Conservation (phyloP, 2,797 vertebrate genomes). For the Crypturellus tataupa region DNA sequence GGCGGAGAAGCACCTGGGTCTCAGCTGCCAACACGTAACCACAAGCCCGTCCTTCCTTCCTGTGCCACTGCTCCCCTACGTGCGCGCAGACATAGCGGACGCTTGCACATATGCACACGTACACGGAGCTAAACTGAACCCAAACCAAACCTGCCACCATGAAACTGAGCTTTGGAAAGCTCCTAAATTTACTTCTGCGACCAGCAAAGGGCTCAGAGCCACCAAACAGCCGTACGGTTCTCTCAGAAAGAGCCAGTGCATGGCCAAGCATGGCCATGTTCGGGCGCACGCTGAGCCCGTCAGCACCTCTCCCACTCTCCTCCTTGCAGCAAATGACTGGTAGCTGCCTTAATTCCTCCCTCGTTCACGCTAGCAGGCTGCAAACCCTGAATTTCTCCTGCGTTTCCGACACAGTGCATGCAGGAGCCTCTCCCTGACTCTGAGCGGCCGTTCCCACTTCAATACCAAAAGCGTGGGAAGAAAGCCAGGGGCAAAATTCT, state of each 20-base stretch:
- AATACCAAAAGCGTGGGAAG: not conserved
- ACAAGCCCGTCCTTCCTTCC: constrained; percentile 52
- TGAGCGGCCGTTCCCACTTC: rapidly evolving
- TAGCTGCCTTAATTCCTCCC: not conserved
- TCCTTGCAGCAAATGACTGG: not conserved
- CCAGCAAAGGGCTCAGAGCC: not conserved
- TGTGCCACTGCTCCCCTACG: not conserved
- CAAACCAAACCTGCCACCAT: not conserved
- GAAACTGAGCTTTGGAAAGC: rapidly evolving
- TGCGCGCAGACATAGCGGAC: not conserved
- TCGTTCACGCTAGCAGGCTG: not conserved
- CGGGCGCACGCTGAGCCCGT: rapidly evolving
- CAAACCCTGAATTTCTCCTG: not conserved
- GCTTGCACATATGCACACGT: not conserved
- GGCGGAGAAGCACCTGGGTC: not conserved
- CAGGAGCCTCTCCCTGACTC: not conserved
- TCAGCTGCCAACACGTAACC: not conserved
- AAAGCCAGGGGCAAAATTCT: not conserved
- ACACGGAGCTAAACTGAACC: not conserved
- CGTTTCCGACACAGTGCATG: not conserved
- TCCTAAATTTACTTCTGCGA: rapidly evolving
- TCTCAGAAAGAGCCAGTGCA: not conserved
- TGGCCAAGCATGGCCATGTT: rapidly evolving
- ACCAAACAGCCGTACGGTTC: rapidly evolving
- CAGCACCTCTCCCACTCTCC: not conserved